Evolutionary conservation across 2,113 vertebrate species (phyloP).

Genomic region (Prochilodus magdalenae): DNA sequence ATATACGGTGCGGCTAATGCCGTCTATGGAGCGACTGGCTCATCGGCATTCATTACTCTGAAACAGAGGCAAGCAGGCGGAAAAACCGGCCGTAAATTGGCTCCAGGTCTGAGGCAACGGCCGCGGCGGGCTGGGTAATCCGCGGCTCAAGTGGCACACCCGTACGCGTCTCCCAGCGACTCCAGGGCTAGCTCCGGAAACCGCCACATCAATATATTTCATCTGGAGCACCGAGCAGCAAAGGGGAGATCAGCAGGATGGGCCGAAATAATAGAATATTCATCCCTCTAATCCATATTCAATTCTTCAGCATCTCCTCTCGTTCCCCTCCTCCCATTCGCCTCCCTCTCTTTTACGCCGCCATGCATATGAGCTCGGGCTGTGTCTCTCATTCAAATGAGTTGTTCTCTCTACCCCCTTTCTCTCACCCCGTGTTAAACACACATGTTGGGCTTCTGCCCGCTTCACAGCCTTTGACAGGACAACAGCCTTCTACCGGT

Average conservation of each 20-base stretch:
- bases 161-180: conserved; percentile 82
- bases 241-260: conserved; percentile 93
- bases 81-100: conserved; percentile 88
- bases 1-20: conserved; percentile 41
- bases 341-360: conserved; percentile 44
- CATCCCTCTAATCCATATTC: conserved; percentile 96
- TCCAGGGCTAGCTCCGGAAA: conserved; percentile 74
- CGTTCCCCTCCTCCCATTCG: conserved; percentile 32
- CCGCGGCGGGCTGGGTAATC: conserved; percentile 83
- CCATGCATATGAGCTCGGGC: conserved; percentile 87
- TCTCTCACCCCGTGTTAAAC: conserved; percentile 61
- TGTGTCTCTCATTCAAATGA: conserved; percentile 87
- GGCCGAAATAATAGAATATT: conserved; percentile 97
- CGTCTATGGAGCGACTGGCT: conserved; percentile 33
- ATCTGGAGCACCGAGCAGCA: conserved; percentile 84
- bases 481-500: conserved; percentile 70
- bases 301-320: conserved; percentile 86
- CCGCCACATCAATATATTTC: conserved; percentile 79
- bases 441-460: conserved; percentile 73
- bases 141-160: conserved; percentile 87
- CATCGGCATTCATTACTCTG: conserved; percentile 53
- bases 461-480: conserved; percentile 73
- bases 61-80: conserved; percentile 67
- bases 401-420: conserved; percentile 65
- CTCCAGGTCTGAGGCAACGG: conserved; percentile 75